A percentile compares a stretch with the other conserved stretches of the same genome.
Conservation (phyloP, 92 coral and sea anemone species). For the Siderastrea radians region DNA sequence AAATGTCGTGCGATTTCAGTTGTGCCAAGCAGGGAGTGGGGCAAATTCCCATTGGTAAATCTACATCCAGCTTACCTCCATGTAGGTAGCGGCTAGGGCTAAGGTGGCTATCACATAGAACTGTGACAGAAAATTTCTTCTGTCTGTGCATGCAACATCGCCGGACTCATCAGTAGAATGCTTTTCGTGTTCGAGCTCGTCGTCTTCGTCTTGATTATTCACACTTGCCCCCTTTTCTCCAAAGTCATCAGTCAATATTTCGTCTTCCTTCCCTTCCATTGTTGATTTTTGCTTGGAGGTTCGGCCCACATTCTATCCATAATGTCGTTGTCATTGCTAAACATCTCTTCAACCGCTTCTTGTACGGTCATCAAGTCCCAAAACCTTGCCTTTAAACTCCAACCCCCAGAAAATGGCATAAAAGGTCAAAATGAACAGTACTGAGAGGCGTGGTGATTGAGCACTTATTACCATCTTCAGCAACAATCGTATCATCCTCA, state of each 20-base stretch:
- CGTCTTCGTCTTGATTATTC: no score
- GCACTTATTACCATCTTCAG: constrained; percentile 7
- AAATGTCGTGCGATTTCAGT: constrained; percentile 16
- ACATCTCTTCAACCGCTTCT: constrained; percentile 16
- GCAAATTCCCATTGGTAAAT: constrained; percentile 18
- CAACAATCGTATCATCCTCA: constrained; percentile 19
- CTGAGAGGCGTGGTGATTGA: constrained; percentile 22
- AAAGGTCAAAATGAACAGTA: constrained; percentile 1
- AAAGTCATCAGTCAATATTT: constrained; percentile 10
- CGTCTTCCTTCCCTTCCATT: neutral
- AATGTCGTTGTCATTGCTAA: neutral
- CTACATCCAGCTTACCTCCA: constrained; percentile 39
- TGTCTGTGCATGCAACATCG: constrained; percentile 10
- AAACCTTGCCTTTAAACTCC: constrained; percentile 7
- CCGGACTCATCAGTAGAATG: neutral
- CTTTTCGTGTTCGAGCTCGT: neutral
- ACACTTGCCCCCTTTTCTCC: neutral
- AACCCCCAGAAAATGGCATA: constrained; percentile 50
- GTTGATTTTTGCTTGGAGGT: neutral
- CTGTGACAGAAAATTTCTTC: constrained; percentile 42
- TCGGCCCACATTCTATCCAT: neutral
- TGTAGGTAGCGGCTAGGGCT: constrained; percentile 41
- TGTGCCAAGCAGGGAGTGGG: neutral
- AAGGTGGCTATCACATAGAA: constrained; percentile 34
- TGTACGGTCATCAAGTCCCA: neutral